Base-by-base conservation (phyloP, 1,140 invertebrate species). In the Andrena cerasifolii region DNA sequence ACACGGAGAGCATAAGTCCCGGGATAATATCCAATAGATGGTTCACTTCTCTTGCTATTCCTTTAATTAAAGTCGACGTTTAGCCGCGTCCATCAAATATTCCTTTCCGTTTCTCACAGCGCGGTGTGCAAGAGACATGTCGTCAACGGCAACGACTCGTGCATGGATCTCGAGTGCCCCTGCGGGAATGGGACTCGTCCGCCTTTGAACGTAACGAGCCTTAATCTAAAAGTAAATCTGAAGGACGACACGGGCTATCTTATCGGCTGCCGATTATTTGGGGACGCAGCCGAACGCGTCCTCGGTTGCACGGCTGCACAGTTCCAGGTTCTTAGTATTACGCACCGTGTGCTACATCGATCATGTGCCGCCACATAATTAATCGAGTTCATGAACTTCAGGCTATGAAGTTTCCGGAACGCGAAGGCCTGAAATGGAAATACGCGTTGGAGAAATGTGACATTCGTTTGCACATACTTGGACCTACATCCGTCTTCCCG, bases 181-280 rank as follows among this genome's bases (percentile, higher is more conserved):
- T 91, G 88, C n/a, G 92, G 92, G 40, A 92, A 89, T 63, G 92
- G 92, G 18, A 84, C 61, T 45, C 86, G 79, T 21, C 56, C 74
- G 7, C 91, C 90, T 10, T 65, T 86, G 18, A 93, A 92, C 51
- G 21, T 86, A 1, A 53, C 73, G 0, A 87, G 70, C 36, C 87
- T 93, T 21, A 91, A 90, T 43, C 33, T 93, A 2, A 91, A 90
- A 83, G 68, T 93, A 3, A 92, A 91, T 82, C 71, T 93, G 1
- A 93, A 90, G 78, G 93, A 93, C 56, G 83, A 92, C 7, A 92
- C 93, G 8, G 93, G 93, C 43, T 92, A 92, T 77, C 84, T 93
- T 0, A 85, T 93, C 8, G 91, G 90, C 14, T 92, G 92, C 72
- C 84, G 89, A 74, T 85, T 93, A 53, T 88, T 62, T 65, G 91